Percentiles rank a stretch among this genome's conserved stretches.
These are phyloP conservation scores for Hycleus phaleratus DNA, from an alignment of 1,140 invertebrate species.

Conservation along the genomic window DNA sequence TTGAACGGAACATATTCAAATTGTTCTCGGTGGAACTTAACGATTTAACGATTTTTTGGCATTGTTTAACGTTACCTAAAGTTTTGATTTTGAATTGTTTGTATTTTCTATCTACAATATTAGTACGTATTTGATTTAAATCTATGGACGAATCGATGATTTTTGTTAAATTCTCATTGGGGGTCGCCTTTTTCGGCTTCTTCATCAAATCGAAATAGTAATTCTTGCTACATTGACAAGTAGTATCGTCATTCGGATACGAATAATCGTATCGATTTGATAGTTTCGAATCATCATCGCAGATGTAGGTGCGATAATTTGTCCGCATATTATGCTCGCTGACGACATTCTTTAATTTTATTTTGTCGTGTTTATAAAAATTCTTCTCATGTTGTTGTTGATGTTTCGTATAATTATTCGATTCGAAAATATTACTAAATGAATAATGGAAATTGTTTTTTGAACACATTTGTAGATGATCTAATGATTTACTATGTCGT, in stretches of 20 bases:
- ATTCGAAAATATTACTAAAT: constrained; percentile 17
- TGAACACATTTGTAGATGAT: constrained; percentile 49
- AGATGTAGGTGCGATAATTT: background rate
- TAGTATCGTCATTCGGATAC: constrained; percentile 4
- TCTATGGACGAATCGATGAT: constrained; percentile 12
- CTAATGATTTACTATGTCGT: constrained; percentile 70
- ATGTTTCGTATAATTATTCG: constrained; percentile 1
- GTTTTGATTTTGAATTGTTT: constrained; percentile 20
- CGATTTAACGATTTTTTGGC: constrained; percentile 21
- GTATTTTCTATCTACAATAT: constrained; percentile 18
- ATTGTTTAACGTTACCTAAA: constrained; percentile 12
- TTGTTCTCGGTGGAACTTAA: constrained; percentile 15
- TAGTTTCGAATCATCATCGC: constrained; percentile 4
- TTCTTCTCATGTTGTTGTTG: constrained; percentile 2
- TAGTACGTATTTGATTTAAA: constrained; percentile 9
- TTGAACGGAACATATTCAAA: constrained; percentile 23
- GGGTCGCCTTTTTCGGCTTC: background rate
- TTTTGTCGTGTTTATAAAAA: constrained; percentile 31
- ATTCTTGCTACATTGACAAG: constrained; percentile 16
- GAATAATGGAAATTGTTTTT: constrained; percentile 25
- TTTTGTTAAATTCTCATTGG: background rate
- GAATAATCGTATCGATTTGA: constrained; percentile 22
- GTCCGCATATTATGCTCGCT: constrained; percentile 31
- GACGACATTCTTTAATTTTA: constrained; percentile 41
- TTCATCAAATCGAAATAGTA: constrained; percentile 1